Evolutionary conservation across 2,888 invertebrate genomes (phyloP).

Genomic region (Sinotaia quadrata): DNA sequence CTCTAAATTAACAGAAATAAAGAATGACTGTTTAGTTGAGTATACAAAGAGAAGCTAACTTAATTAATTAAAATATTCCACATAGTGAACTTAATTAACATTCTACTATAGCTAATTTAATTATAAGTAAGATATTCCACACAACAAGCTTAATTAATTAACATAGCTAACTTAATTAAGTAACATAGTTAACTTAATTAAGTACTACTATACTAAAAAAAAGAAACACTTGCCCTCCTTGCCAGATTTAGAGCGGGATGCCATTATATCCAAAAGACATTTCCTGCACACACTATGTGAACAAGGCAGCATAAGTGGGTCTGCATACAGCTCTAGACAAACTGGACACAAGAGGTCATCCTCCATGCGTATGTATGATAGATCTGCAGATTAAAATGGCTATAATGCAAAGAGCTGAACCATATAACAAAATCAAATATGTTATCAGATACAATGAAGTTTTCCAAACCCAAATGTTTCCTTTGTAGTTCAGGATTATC

Average conservation of each 20-base stretch:
- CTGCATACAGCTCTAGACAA: slow-evolving; percentile 67
- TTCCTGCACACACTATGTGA: slow-evolving; percentile 69
- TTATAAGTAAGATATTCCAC: no score
- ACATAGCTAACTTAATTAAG: not conserved
- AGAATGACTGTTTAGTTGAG: no score
- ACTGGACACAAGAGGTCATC: slow-evolving; percentile 70
- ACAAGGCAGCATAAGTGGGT: slow-evolving; percentile 67
- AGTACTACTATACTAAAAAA: not conserved
- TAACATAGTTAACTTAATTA: not conserved
- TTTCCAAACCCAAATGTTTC: no score
- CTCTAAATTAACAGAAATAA: no score
- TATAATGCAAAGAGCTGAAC: not conserved
- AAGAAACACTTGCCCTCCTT: slow-evolving; percentile 47
- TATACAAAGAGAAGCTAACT: no score
- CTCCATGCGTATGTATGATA: slow-evolving; percentile 57
- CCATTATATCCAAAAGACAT: slow-evolving; percentile 65
- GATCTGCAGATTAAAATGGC: slow-evolving; percentile 27
- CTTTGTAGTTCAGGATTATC: no score
- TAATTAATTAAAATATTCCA: no score
- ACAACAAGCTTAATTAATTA: not conserved
- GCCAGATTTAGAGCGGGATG: slow-evolving; percentile 46
- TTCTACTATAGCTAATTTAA: no score
- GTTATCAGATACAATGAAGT: no score
- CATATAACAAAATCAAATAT: no score
- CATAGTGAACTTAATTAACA: no score